Base-by-base conservation (phyloP, 1,140 invertebrate genomes). In the Drosophila nigromelanica region DNA sequence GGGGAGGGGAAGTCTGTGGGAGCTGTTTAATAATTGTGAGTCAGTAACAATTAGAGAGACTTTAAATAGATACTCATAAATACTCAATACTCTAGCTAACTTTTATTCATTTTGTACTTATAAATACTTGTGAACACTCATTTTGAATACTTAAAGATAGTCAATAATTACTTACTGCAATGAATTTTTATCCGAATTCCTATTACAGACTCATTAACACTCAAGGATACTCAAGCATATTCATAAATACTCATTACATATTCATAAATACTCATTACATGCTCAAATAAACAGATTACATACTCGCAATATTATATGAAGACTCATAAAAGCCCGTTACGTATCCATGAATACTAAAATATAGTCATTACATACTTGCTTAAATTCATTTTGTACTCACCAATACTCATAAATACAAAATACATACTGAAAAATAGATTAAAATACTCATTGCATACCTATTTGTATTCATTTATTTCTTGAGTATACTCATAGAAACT, bases 1-100 rank as follows among this genome's bases (percentile, higher is more conserved):
- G 4, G 42, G 27, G 27, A 3, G 27, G 18, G 21, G 10, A 33
- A 51, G 4, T 37, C 33, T 8, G 24, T 21, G 63, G 48, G 56
- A 69, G 58, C 63, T 66, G 48, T 78, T 72, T 21, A 61, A 6
- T n/a, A 40, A 61, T 61, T 47, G 12, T 48, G 18, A 37, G 15
- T 7, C 30, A 48, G 43, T 15, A 12, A 14, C 11, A 40, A 14
- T 5, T 4, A 2, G 6, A 40, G 6, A n/a, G 5, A n/a, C 11
- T 12, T 39, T 14, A 40, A 40, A 40, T 40, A 14, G 5, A n/a
- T n/a, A n/a, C n/a, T n/a, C n/a, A n/a, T n/a, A n/a, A n/a, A 40
- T 40, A 40, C 37, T 39, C 37, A 39, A 4, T 5, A 30, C 27
- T 2, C 30, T 7, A 33, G 1, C 30, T 33, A 1, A 33, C 0